Percentiles rank a stretch among this genome's conserved stretches.
Conservation (phyloP, 1,140 invertebrate genomes). For the Cheumatopsyche charites region DNA sequence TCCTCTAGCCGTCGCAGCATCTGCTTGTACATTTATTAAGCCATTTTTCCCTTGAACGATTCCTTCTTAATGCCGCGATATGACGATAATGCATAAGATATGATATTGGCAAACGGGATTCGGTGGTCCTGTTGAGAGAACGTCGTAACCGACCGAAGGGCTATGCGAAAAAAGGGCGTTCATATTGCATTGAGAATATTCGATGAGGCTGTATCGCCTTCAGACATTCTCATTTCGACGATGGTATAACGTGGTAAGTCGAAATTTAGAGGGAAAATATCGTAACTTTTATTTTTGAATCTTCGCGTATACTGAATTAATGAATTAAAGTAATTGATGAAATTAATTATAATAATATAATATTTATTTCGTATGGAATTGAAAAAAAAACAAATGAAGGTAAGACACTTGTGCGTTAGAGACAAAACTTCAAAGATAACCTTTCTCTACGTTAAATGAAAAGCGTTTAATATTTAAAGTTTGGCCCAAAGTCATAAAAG, state of each 20-base stretch:
- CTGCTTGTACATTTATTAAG: slow-evolving; percentile 42
- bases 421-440: too few relatives aligned
- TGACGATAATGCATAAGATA: slow-evolving; percentile 43
- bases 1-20: slow-evolving; percentile 27
- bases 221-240: slow-evolving; percentile 22
- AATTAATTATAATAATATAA: too few relatives aligned
- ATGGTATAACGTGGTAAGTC: background rate
- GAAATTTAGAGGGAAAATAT: background rate
- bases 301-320: too few relatives aligned
- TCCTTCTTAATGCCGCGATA: slow-evolving; percentile 41
- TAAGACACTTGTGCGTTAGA: too few relatives aligned
- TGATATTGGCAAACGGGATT: slow-evolving; percentile 31
- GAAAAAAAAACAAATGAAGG: too few relatives aligned
- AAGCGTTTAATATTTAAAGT: too few relatives aligned
- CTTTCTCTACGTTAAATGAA: too few relatives aligned
- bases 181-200: slow-evolving; percentile 27
- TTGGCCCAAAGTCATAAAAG: too few relatives aligned
- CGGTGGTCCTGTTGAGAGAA: background rate
- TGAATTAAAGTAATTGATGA: too few relatives aligned
- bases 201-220: slow-evolving; percentile 29
- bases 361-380: too few relatives aligned
- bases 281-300: too few relatives aligned
- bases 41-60: slow-evolving; percentile 43
- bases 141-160: slow-evolving; percentile 10
- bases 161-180: slow-evolving; percentile 5